These are phyloP conservation scores for Lepidocolaptes lacrymiger DNA, from an alignment of 2,797 vertebrate species.

Conservation along the genomic window DNA sequence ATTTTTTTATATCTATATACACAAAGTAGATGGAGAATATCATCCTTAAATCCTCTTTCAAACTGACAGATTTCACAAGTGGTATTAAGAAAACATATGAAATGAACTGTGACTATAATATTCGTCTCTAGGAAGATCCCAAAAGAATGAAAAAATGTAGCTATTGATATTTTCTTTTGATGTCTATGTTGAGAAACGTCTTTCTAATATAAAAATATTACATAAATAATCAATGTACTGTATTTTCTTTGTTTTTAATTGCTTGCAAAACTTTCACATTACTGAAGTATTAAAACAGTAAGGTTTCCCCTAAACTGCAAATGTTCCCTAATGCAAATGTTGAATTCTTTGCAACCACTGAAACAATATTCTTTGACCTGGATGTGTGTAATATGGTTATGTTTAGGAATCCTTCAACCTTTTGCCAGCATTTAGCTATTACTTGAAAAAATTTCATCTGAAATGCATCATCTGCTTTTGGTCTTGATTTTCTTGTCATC, in stretches of 20 bases:
- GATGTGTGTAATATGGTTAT: constrained; percentile 55
- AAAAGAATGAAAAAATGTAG: not conserved
- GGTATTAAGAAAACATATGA: not conserved
- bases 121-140: not conserved
- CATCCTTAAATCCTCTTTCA: not conserved
- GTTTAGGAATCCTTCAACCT: constrained; percentile 60
- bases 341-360: constrained; percentile 41
- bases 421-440: constrained; percentile 53
- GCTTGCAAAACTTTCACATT: constrained; percentile 32
- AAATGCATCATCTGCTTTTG: constrained; percentile 59
- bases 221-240: not conserved
- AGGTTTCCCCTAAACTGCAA: constrained; percentile 14
- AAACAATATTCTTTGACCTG: constrained; percentile 61
- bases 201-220: not conserved
- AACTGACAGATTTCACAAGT: not conserved
- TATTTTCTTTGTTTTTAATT: constrained; percentile 25
- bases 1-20: not conserved
- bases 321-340: constrained; percentile 25
- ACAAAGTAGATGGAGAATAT: not conserved
- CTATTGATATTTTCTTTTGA: not conserved
- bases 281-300: not conserved
- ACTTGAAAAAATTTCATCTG: constrained; percentile 43
- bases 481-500: constrained; percentile 63
- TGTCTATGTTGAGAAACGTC: not conserved
- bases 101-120: not conserved